These are phyloP conservation scores for Papio anubis DNA, from an alignment of 2,113 vertebrate genomes.

Conservation along the genomic window DNA sequence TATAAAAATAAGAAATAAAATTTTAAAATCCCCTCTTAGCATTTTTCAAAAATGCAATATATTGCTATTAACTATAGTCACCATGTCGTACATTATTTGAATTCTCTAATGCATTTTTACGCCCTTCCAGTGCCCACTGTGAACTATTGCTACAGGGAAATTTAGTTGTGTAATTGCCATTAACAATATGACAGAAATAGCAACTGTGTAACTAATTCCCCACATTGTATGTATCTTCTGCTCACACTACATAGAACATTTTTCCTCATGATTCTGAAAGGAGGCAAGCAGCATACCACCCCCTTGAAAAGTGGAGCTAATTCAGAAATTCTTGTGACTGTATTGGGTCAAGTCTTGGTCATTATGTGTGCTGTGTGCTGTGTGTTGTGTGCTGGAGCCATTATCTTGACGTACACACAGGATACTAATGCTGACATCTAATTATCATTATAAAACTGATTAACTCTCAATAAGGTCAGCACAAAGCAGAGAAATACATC, in stretches of 20 bases:
- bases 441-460: slow-evolving; percentile 82
- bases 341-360: slow-evolving; percentile 66
- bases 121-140: slow-evolving; percentile 7
- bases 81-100: slow-evolving; percentile 63
- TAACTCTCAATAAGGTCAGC: slow-evolving; percentile 81
- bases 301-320: slow-evolving; percentile 40
- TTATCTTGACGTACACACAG: slow-evolving; percentile 75
- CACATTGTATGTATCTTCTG: neutral
- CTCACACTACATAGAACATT: slow-evolving; percentile 7
- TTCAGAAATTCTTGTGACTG: slow-evolving; percentile 58
- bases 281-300: slow-evolving; percentile 4
- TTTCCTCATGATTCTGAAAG: neutral
- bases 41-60: neutral
- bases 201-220: slow-evolving; percentile 39
- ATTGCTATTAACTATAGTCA: neutral
- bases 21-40: neutral
- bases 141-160: slow-evolving; percentile 56
- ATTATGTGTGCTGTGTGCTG: slow-evolving; percentile 22
- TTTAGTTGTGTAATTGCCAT: slow-evolving; percentile 60
- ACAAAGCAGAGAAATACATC: slow-evolving; percentile 78
- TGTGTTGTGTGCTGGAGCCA: slow-evolving; percentile 64
- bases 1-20: too few relatives aligned
- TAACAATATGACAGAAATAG: slow-evolving; percentile 16
- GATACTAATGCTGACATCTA: slow-evolving; percentile 80
- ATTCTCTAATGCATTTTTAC: slow-evolving; percentile 50